Evolutionary conservation across 2,113 vertebrate species (phyloP).

Genomic region (Zingel zingel): DNA sequence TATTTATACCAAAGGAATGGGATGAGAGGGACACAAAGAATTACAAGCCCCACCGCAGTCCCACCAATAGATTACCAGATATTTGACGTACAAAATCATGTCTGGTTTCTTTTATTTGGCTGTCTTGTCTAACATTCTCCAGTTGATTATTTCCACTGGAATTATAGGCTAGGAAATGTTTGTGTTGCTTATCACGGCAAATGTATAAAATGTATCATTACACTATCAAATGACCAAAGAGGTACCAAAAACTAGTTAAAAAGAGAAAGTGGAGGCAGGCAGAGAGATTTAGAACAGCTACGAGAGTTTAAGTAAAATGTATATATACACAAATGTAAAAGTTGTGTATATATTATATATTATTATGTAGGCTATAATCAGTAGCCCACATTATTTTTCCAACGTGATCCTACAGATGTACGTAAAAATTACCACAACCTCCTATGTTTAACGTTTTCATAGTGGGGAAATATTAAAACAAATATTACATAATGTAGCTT

Average conservation of each 20-base stretch:
- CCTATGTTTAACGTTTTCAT: neutral
- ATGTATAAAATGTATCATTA: neutral
- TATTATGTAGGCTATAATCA: too few species aligned
- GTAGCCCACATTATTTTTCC: too few species aligned
- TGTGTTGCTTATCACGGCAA: neutral
- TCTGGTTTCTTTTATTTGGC: neutral
- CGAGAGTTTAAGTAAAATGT: neutral
- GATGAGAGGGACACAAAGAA: neutral
- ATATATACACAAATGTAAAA: too few species aligned
- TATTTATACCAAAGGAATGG: conserved; percentile 1
- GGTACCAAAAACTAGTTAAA: neutral
- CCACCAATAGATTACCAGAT: too few species aligned
- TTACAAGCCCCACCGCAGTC: neutral
- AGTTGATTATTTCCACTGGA: neutral
- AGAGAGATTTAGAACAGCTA: neutral
- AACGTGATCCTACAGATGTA: too few species aligned
- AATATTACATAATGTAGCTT: neutral
- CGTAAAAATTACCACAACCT: too few species aligned
- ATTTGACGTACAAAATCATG: neutral
- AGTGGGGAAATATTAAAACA: neutral
- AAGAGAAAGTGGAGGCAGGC: neutral
- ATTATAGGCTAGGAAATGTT: neutral
- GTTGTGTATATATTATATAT: too few species aligned
- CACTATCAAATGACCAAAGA: neutral
- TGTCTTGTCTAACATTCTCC: neutral